Percentiles rank a stretch among this genome's conserved stretches.
phyloP scores from a whole-genome alignment of 2,113 vertebrate species.

The Ceyx cyanopectus region DNA sequence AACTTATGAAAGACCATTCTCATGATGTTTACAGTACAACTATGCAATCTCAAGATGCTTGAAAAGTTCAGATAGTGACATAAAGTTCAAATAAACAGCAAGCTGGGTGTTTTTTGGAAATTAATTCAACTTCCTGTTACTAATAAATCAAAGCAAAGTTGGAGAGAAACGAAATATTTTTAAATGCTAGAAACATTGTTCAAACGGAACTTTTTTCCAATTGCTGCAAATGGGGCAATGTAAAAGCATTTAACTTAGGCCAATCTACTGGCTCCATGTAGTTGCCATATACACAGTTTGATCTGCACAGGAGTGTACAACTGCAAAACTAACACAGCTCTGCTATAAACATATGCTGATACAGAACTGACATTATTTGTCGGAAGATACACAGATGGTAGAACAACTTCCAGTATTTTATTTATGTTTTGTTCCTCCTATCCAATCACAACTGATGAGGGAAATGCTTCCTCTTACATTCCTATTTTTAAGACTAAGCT shows the following conservation, averaged over 20 bases:
- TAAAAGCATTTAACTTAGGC: neutral
- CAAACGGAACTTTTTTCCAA: neutral
- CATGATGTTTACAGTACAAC: neutral
- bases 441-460: neutral
- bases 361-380: neutral
- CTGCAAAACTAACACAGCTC: neutral
- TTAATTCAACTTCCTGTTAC: neutral
- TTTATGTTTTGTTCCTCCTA: neutral
- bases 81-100: neutral
- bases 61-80: neutral
- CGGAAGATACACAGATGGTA: neutral
- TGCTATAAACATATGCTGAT: neutral
- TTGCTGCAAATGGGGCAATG: neutral
- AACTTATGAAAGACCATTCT: neutral
- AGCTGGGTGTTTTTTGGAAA: neutral
- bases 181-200: neutral
- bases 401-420: neutral
- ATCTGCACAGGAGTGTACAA: neutral
- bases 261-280: neutral
- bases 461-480: slow-evolving; percentile 24
- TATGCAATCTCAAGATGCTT: neutral
- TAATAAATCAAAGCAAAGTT: neutral
- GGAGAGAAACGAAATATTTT: accelerated
- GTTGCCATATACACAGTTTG: neutral
- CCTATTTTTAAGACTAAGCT: slow-evolving; percentile 23